Evolutionary conservation across 1,140 invertebrate genomes (phyloP).

Genomic region (Trachymyrmex septentrionalis): DNA sequence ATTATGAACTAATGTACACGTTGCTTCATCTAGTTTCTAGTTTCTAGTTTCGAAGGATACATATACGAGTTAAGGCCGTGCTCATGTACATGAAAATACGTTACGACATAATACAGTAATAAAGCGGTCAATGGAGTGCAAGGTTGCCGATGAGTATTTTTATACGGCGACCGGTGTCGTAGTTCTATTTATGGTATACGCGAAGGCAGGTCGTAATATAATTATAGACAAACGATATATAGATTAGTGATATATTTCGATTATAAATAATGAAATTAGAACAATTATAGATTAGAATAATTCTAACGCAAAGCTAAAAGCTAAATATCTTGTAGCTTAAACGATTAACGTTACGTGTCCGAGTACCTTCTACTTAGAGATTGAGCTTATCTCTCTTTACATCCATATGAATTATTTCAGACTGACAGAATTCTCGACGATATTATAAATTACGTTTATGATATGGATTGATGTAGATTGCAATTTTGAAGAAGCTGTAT

Average conservation of each 20-base stretch:
- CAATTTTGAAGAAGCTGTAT: background rate
- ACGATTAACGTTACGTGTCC: slow-evolving; percentile 21
- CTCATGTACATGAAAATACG: slow-evolving; percentile 31
- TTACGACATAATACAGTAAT: slow-evolving; percentile 48
- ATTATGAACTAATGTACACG: background rate
- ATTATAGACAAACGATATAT: slow-evolving; percentile 59
- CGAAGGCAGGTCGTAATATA: slow-evolving; percentile 40
- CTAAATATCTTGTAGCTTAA: slow-evolving; percentile 13
- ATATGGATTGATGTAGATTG: background rate
- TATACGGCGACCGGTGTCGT: slow-evolving; percentile 68
- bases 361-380: slow-evolving; percentile 2
- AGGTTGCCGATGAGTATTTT: slow-evolving; percentile 70
- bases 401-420: slow-evolving; percentile 24
- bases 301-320: background rate
- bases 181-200: slow-evolving; percentile 72
- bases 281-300: background rate
- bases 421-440: background rate
- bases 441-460: slow-evolving; percentile 27
- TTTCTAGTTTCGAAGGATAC: slow-evolving; percentile 44
- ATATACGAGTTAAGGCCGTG: background rate
- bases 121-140: slow-evolving; percentile 73
- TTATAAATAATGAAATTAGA: background rate
- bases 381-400: slow-evolving; percentile 14
- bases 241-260: slow-evolving; percentile 18
- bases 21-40: slow-evolving; percentile 45